Percentiles rank a stretch among this genome's conserved stretches.
Conservation (phyloP, 2,113 vertebrate species). For the Serinus canaria region DNA sequence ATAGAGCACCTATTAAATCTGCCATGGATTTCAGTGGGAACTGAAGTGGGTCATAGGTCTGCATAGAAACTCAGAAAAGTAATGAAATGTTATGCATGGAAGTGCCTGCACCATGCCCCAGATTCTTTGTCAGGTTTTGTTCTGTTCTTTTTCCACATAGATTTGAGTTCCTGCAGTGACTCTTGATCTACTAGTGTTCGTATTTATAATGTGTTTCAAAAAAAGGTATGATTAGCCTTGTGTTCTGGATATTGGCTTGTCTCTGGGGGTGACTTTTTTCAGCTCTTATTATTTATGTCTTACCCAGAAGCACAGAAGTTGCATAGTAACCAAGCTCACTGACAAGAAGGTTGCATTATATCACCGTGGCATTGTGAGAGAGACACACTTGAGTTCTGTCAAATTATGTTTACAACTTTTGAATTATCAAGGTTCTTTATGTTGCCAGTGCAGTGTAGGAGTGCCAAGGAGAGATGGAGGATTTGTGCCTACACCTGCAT, state of each 20-base stretch:
- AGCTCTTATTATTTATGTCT: background rate
- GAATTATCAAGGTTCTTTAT: background rate
- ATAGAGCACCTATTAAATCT: constrained; percentile 55
- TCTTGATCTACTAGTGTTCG: background rate
- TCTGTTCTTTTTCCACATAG: constrained; percentile 24
- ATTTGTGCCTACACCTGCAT: background rate
- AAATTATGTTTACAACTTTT: background rate
- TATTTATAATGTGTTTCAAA: background rate
- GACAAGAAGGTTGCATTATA: background rate
- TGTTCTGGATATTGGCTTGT: constrained; percentile 24
- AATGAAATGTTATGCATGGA: constrained; percentile 28
- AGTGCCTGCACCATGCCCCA: constrained; percentile 41
- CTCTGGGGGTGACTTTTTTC: background rate
- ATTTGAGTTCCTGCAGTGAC: constrained; percentile 39
- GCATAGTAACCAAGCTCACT: background rate
- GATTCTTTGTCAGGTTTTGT: constrained; percentile 37
- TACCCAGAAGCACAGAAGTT: background rate
- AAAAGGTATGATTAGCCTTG: constrained; percentile 14
- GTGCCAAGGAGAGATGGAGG: background rate
- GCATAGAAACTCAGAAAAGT: background rate
- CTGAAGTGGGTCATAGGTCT: constrained; percentile 60
- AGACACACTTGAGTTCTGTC: background rate
- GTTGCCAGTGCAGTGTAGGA: background rate
- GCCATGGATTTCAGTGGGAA: constrained; percentile 41
- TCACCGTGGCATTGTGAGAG: background rate